Conservation (phyloP, 2,113 vertebrate genomes). For the Mandrillus leucophaeus region DNA sequence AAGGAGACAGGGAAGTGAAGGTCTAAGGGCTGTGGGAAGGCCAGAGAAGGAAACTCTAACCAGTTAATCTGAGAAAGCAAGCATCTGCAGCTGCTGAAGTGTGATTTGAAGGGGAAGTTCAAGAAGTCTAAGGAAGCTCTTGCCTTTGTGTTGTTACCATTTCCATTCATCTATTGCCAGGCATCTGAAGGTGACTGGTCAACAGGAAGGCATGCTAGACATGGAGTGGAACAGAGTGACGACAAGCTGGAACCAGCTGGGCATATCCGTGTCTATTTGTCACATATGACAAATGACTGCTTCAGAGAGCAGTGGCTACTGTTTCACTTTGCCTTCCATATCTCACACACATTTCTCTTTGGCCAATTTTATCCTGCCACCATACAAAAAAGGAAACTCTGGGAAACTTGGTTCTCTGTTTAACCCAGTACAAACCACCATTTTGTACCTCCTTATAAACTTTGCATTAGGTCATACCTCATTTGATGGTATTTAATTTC, state of each 20-base stretch:
- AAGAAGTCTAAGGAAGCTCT: neutral
- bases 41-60: neutral
- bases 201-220: neutral
- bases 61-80: neutral
- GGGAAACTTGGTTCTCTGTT: neutral
- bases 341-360: neutral
- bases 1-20: neutral
- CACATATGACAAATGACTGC: neutral
- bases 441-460: neutral
- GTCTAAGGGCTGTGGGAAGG: neutral
- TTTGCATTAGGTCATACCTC: neutral
- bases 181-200: neutral
- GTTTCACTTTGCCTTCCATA: neutral
- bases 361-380: neutral
- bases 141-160: neutral
- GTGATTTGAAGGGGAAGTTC: neutral
- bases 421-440: neutral
- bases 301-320: neutral
- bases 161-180: neutral
- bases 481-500: neutral
- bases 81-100: neutral
- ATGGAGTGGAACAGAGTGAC: neutral
- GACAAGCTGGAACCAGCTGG: neutral
- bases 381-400: neutral
- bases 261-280: neutral